Evolutionary conservation across 2,113 vertebrate species (phyloP).

Genomic region (Equus przewalskii): DNA sequence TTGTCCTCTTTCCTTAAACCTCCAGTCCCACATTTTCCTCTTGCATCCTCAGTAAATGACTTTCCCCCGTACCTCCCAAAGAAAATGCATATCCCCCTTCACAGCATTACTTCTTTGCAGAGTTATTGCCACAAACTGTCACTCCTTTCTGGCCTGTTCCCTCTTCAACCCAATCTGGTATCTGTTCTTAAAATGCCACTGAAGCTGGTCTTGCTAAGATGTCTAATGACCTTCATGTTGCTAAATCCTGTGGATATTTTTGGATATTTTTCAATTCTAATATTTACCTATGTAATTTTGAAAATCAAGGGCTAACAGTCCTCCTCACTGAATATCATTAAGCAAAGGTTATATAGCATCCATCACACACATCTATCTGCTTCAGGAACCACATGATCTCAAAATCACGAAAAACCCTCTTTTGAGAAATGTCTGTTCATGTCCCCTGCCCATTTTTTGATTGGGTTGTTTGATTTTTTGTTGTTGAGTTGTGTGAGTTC

Average conservation of each 20-base stretch:
- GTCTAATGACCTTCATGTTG: background rate
- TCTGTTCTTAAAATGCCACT: background rate
- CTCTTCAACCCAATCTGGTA: background rate
- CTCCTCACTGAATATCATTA: background rate
- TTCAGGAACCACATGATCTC: constrained; percentile 50
- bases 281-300: background rate
- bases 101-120: background rate
- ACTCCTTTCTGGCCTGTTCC: background rate
- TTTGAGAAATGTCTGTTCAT: too few species aligned
- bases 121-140: background rate
- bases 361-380: background rate
- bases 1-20: background rate
- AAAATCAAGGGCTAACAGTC: constrained; percentile 39
- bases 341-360: constrained; percentile 77
- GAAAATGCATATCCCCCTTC: too few species aligned
- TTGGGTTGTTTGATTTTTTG: too few species aligned
- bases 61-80: background rate
- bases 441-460: too few species aligned
- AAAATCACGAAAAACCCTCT: background rate
- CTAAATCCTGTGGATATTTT: background rate
- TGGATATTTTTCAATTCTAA: background rate
- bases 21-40: background rate
- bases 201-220: background rate
- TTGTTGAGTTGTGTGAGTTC: too few species aligned
- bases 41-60: background rate